A percentile compares a stretch with the other conserved stretches of the same genome.
Evolutionary conservation across 2,888 invertebrate species (phyloP).

Genomic region (Tetragnatha montana): DNA sequence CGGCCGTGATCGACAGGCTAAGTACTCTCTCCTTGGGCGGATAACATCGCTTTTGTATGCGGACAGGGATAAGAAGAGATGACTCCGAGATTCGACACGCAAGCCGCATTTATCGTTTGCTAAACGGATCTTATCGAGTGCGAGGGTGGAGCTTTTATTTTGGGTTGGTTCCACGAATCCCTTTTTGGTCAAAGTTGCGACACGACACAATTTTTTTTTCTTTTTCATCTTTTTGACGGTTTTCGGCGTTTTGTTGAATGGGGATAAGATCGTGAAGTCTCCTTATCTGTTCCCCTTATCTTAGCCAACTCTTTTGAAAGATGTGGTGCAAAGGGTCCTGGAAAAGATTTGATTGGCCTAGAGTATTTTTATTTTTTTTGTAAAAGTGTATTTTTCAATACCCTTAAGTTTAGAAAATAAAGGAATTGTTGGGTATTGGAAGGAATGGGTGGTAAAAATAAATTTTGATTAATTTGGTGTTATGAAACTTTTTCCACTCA

Average conservation of each 20-base stretch:
- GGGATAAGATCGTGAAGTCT: neutral
- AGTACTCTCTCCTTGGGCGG: conserved; percentile 24
- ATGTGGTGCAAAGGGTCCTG: too few relatives aligned
- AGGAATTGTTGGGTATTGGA: too few relatives aligned
- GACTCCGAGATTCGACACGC: conserved; percentile 58
- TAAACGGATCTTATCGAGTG: neutral
- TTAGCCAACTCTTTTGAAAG: too few relatives aligned
- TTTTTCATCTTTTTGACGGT: neutral
- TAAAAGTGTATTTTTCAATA: too few relatives aligned
- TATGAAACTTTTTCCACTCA: too few relatives aligned
- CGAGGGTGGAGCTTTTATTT: conserved; percentile 5
- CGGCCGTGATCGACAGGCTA: neutral
- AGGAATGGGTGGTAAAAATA: too few relatives aligned
- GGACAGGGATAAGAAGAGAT: conserved; percentile 35
- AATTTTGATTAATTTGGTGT: too few relatives aligned
- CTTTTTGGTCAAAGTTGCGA: too few relatives aligned
- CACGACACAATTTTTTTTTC: neutral
- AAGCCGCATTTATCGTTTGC: conserved; percentile 29
- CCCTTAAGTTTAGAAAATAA: too few relatives aligned
- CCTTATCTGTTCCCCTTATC: neutral
- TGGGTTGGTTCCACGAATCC: neutral
- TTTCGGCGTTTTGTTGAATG: too few relatives aligned
- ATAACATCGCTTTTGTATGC: conserved; percentile 35
- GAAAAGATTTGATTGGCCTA: too few relatives aligned
- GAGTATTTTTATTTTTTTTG: too few relatives aligned